These are phyloP conservation scores for Hirudinaria manillensis DNA, from an alignment of 2,888 invertebrate genomes.

Conservation along the genomic window DNA sequence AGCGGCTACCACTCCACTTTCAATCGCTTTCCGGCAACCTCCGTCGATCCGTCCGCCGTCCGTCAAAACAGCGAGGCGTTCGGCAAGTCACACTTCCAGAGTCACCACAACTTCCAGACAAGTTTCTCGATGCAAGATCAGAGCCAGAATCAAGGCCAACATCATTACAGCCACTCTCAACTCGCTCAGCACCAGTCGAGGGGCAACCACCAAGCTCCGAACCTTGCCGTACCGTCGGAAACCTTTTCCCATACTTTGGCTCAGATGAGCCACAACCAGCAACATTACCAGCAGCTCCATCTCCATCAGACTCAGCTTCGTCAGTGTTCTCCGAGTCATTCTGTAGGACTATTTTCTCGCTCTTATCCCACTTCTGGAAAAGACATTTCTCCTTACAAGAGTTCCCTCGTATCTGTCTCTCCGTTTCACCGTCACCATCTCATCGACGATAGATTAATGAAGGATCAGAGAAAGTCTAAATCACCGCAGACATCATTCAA, in stretches of 20 bases:
- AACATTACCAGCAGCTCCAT: slow-evolving; percentile 12
- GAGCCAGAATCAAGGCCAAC: neutral
- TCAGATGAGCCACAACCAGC: slow-evolving; percentile 16
- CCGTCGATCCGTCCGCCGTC: neutral
- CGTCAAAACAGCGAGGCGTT: neutral
- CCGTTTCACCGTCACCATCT: neutral
- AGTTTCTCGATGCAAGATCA: slow-evolving; percentile 11
- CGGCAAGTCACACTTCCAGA: neutral
- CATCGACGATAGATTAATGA: neutral
- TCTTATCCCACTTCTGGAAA: neutral
- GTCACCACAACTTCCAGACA: neutral
- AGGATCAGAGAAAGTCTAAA: neutral
- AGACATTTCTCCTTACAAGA: neutral
- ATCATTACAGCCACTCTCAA: neutral
- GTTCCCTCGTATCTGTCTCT: neutral
- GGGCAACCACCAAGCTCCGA: neutral
- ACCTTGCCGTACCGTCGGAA: neutral
- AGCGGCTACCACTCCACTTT: neutral
- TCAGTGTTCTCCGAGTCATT: neutral
- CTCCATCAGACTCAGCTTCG: slow-evolving; percentile 8
- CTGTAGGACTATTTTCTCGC: neutral
- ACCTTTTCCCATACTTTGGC: neutral
- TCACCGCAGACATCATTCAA: neutral
- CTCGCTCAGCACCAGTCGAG: neutral
- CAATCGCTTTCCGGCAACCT: neutral